phyloP scores from a whole-genome alignment of 2,888 invertebrate genomes.

The Leucophora obtusa region DNA sequence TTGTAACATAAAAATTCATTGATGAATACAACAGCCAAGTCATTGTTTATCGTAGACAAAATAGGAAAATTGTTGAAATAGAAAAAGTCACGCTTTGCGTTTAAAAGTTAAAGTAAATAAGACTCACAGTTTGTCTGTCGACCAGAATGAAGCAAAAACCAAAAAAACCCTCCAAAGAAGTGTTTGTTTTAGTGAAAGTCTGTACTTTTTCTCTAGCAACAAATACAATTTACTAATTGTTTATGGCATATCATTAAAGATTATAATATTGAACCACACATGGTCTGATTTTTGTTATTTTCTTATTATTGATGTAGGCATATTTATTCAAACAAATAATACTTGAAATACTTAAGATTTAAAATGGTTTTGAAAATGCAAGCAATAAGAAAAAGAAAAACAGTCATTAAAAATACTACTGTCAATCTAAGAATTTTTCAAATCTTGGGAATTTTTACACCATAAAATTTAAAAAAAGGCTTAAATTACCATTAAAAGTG shows the following conservation, averaged over 20 bases:
- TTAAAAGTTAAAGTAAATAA: neutral
- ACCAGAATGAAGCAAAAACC: neutral
- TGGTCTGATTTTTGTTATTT: neutral
- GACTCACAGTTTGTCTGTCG: neutral
- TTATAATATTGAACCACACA: neutral
- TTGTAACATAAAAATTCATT: neutral
- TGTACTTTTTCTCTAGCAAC: neutral
- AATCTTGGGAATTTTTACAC: neutral
- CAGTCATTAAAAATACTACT: neutral
- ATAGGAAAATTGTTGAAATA: neutral
- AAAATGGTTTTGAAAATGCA: neutral
- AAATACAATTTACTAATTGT: neutral
- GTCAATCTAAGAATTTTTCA: neutral
- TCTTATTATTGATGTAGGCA: neutral
- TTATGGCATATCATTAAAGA: neutral
- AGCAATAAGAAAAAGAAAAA: neutral
- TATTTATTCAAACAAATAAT: neutral
- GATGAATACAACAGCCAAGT: neutral
- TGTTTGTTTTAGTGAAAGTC: neutral
- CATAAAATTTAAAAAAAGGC: neutral
- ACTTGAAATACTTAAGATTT: neutral
- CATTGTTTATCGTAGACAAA: neutral
- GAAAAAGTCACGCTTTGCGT: neutral
- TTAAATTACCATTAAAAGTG: neutral
- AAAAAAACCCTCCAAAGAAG: neutral